Base-by-base conservation (phyloP, 2,888 invertebrate genomes). In the Agrotis ipsilon region DNA sequence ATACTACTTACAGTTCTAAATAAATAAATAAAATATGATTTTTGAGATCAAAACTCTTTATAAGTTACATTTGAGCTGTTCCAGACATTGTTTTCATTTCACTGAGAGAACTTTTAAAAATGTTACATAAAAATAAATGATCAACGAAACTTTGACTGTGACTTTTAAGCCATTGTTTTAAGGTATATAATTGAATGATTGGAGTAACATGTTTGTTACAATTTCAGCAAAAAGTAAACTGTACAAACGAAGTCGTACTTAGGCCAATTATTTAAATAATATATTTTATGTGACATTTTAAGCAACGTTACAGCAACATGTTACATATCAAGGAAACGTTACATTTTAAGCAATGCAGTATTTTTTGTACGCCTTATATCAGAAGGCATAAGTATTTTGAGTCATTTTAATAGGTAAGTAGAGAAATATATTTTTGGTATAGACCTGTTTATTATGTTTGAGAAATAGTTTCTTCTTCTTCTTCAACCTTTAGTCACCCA, bases 341-440 rank as follows among this genome's bases (percentile, higher is more conserved):
- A 55, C 27, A 32, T 45, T 59, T 45, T 59, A 68, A 69, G 77
- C 51, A 45, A 55, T 43, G 5, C 39, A 46, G 52, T 59, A n/a
- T n/a, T 32, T 52, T 46, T 7, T 27, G 59, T 24, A 58, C 18
- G 55, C 54, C 11, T 54, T n/a, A 24, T 21, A 63, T 52, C 16
- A 63, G 21, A 75, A 61, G 51, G 52, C 19, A 45, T 49, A 64
- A 16, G 18, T 75, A 45, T 52, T 45, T 55, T n/a, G 39, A 54
- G 80, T 69, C 24, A 68, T 79, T 65, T 39, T 43, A 59, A 19
- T 55, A 61, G 73, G 61, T 73, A 68, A 59, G 67, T 82, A 62
- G 66, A 67, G 65, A 79, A 70, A 77, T 71, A 79, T 80, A 65
- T 80, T 72, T 86, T 85, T 85, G 81, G 82, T 88, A 73, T 74